phyloP scores from a whole-genome alignment of 2,888 invertebrate genomes.

The Cantharis flavilabris region DNA sequence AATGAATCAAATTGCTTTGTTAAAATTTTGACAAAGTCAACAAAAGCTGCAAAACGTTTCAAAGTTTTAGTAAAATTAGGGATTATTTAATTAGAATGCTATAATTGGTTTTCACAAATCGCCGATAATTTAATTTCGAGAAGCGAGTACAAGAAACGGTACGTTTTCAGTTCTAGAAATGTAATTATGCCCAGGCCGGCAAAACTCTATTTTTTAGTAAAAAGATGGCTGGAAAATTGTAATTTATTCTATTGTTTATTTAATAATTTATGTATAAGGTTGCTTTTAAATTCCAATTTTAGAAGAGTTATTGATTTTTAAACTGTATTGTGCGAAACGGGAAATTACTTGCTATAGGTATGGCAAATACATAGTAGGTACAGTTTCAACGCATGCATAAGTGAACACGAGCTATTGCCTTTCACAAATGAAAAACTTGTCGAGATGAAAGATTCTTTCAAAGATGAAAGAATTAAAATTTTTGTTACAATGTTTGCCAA shows the following conservation, averaged over 20 bases:
- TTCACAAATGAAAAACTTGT: background rate
- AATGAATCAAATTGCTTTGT: background rate
- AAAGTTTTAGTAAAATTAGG: background rate
- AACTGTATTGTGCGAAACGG: background rate
- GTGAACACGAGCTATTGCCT: background rate
- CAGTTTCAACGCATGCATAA: background rate
- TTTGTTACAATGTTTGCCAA: background rate
- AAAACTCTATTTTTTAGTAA: background rate
- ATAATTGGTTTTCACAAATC: background rate
- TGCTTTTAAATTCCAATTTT: background rate
- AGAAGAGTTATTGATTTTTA: background rate
- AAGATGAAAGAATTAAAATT: background rate
- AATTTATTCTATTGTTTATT: background rate
- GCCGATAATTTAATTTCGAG: background rate
- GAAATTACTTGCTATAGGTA: background rate
- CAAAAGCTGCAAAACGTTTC: background rate
- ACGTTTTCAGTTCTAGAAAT: background rate
- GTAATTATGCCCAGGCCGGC: background rate
- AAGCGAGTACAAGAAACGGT: background rate
- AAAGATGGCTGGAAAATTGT: background rate
- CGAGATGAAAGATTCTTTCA: background rate
- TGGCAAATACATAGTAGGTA: background rate
- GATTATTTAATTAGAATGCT: background rate
- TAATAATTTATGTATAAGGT: background rate
- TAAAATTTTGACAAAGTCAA: background rate